These are phyloP conservation scores for Drosophila kohkoa DNA, from an alignment of 1,140 invertebrate genomes.

Conservation along the genomic window DNA sequence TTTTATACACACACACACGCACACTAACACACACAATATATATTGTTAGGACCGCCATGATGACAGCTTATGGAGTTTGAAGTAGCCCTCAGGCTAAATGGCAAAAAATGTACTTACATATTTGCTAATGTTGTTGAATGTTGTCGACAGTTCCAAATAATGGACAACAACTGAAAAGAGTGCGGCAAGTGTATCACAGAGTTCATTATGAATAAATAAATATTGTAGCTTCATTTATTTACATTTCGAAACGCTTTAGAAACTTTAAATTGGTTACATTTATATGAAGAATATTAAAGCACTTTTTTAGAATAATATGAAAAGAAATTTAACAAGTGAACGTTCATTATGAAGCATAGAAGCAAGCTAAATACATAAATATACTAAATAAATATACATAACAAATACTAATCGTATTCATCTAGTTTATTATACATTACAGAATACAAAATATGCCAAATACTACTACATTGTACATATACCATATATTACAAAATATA, in stretches of 20 bases:
- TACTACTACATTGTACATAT: too few relatives aligned
- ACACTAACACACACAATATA: neutral
- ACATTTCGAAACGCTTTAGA: neutral
- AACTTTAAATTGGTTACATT: neutral
- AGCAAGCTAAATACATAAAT: too few relatives aligned
- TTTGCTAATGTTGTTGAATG: slow-evolving; percentile 32
- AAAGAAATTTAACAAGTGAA: too few relatives aligned
- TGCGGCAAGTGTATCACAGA: slow-evolving; percentile 12
- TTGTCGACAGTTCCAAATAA: slow-evolving; percentile 39
- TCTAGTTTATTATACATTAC: too few relatives aligned
- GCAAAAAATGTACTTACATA: slow-evolving; percentile 34
- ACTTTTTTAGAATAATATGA: too few relatives aligned
- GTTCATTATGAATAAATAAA: slow-evolving; percentile 11
- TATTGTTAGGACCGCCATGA: slow-evolving; percentile 41
- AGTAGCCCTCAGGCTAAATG: slow-evolving; percentile 12
- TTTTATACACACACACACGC: too few relatives aligned
- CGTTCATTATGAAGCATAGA: too few relatives aligned
- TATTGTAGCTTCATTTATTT: neutral
- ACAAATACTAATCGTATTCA: too few relatives aligned
- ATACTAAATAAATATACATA: too few relatives aligned
- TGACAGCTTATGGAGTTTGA: slow-evolving; percentile 43
- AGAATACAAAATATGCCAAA: too few relatives aligned
- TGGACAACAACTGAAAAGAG: slow-evolving; percentile 11
- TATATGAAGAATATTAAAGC: too few relatives aligned
- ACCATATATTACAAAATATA: too few relatives aligned